Evolutionary conservation across 2,888 invertebrate genomes (phyloP).

Genomic region (Agonopterix heracliana): DNA sequence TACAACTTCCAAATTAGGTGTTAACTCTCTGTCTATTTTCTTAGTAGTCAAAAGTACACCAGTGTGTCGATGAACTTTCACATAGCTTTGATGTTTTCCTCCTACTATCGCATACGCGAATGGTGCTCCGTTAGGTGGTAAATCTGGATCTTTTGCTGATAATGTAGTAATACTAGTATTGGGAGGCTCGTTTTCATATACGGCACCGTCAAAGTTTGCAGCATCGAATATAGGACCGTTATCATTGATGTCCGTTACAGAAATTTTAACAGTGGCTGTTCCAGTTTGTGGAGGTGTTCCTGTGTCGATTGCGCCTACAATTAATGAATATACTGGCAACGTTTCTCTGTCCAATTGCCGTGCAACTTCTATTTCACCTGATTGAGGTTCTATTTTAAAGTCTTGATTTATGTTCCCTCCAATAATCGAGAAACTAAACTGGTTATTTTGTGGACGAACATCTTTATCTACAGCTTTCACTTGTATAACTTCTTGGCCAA

Average conservation of each 20-base stretch:
- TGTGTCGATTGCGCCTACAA: conserved; percentile 91
- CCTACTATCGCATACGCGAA: conserved; percentile 88
- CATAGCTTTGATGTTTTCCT: conserved; percentile 84
- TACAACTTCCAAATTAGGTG: conserved; percentile 82
- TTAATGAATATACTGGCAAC: conserved; percentile 82
- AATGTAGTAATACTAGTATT: conserved; percentile 89
- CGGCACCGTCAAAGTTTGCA: conserved; percentile 82
- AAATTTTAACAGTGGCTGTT: conserved; percentile 88
- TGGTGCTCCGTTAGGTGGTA: conserved; percentile 93
- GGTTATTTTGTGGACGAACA: conserved; percentile 92
- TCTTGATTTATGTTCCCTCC: conserved; percentile 88
- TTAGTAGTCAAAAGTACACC: conserved; percentile 87
- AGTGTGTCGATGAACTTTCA: conserved; percentile 86
- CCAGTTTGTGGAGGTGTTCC: conserved; percentile 94
- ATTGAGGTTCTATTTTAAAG: conserved; percentile 91
- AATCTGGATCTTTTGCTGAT: conserved; percentile 91
- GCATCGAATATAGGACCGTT: conserved; percentile 91
- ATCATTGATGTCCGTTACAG: conserved; percentile 92
- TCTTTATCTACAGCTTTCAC: conserved; percentile 95
- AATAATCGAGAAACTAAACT: conserved; percentile 92
- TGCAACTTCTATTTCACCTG: conserved; percentile 88
- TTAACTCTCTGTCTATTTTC: conserved; percentile 88
- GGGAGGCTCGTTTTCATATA: conserved; percentile 91
- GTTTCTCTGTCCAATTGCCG: conserved; percentile 88
- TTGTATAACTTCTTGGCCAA: conserved; percentile 84